A percentile compares a stretch with the other conserved stretches of the same genome.
phyloP scores from a whole-genome alignment of 2,797 vertebrate genomes.

The Chiropotes sagulatus region DNA sequence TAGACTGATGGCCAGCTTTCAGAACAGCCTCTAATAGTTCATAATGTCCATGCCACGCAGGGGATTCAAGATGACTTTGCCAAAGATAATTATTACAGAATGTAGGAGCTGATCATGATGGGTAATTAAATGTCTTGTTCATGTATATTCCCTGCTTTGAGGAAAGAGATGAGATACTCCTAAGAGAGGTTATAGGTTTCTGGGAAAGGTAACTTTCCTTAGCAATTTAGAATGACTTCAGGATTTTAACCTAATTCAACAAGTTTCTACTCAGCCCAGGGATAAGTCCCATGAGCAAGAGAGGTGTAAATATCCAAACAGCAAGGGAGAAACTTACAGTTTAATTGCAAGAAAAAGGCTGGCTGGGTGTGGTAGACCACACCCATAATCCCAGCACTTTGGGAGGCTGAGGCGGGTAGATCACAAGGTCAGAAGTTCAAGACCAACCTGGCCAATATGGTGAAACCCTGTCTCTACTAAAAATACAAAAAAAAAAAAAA shows the following conservation, averaged over 20 bases:
- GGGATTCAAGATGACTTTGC: conserved; percentile 55
- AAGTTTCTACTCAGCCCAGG: not conserved
- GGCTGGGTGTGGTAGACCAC: too few relatives aligned
- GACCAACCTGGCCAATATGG: too few relatives aligned
- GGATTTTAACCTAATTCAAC: conserved; percentile 22
- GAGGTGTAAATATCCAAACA: not conserved
- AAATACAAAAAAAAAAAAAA: too few relatives aligned
- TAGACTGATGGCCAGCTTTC: conserved; percentile 54
- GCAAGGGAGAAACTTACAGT: not conserved
- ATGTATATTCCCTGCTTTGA: conserved; percentile 50
- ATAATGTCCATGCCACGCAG: conserved; percentile 50
- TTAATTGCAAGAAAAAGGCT: not conserved
- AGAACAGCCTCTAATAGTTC: conserved; percentile 54
- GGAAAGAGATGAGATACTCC: conserved; percentile 1
- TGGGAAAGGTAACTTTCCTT: conserved; percentile 1
- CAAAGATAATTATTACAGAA: conserved; percentile 72
- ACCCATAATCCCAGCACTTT: too few relatives aligned
- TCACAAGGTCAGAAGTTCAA: too few relatives aligned
- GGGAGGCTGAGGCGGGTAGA: too few relatives aligned
- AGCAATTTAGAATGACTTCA: not conserved
- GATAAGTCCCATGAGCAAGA: not conserved
- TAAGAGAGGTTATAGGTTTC: not conserved
- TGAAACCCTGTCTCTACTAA: too few relatives aligned
- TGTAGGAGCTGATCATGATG: conserved; percentile 48
- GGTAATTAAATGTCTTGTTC: conserved; percentile 68